Conservation (phyloP, 2,113 vertebrate genomes). For the human region GRCh38 chr15:56102001-56102500, state of each 20-base stretch:
- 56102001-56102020: neutral
- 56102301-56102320: slow-evolving; percentile 3
- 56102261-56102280: slow-evolving; percentile 87
- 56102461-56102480: slow-evolving; percentile 48
- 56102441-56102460: slow-evolving; percentile 40
- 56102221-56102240: slow-evolving; percentile 98
- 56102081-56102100: slow-evolving; percentile 11
- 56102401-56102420: slow-evolving; percentile 10
- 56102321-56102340: slow-evolving; percentile 52
- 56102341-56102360: slow-evolving; percentile 33
- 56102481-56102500: slow-evolving; percentile 58
- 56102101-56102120: neutral
- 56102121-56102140: slow-evolving; percentile 32
- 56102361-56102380: slow-evolving; percentile 43
- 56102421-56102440: slow-evolving; percentile 35
- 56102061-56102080: neutral
- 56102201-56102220: slow-evolving; percentile 97
- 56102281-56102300: slow-evolving; percentile 35
- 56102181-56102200: slow-evolving; percentile 95
- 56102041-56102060: neutral
- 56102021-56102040: neutral
- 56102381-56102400: slow-evolving; percentile 34
- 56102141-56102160: slow-evolving; percentile 47
- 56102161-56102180: slow-evolving; percentile 93
- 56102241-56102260: slow-evolving; percentile 97